These are phyloP conservation scores for Echeneis naucrates DNA, from an alignment of 2,797 vertebrate genomes.

Conservation along the genomic window DNA sequence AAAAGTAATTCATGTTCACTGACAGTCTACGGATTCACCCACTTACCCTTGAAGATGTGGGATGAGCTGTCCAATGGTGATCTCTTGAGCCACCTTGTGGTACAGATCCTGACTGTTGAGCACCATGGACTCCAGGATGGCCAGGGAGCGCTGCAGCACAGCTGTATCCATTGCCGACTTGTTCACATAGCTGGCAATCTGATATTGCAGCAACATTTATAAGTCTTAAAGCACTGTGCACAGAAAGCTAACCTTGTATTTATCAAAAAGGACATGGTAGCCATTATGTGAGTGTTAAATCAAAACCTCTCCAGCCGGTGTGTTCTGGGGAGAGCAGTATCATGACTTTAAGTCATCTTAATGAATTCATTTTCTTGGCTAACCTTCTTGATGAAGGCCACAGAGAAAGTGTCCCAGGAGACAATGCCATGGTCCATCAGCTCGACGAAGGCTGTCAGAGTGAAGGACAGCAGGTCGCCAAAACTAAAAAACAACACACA, in stretches of 20 bases:
- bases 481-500: conserved; percentile 90
- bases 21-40: not conserved
- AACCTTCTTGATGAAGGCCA: conserved; percentile 99
- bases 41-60: conserved; percentile 96
- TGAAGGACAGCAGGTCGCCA: conserved; percentile 98
- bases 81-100: conserved; percentile 99
- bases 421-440: conserved; percentile 99
- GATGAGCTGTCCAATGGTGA: conserved; percentile 97
- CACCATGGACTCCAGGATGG: conserved; percentile 98
- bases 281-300: not conserved
- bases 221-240: not conserved
- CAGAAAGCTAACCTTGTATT: not conserved
- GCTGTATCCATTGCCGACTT: conserved; percentile 94
- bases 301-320: not conserved
- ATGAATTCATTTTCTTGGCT: conserved; percentile 46
- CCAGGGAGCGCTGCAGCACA: conserved; percentile 94
- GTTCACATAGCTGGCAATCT: conserved; percentile 97
- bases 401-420: conserved; percentile 99
- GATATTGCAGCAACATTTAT: not conserved
- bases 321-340: not conserved
- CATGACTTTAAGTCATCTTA: not conserved
- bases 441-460: conserved; percentile 98
- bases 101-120: conserved; percentile 98
- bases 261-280: not conserved
- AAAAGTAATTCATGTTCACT: not conserved